Evolutionary conservation across 2,888 invertebrate genomes (phyloP), one percentile per base, ranked within the genome.

Genomic region (Odontothrips loti): DNA sequence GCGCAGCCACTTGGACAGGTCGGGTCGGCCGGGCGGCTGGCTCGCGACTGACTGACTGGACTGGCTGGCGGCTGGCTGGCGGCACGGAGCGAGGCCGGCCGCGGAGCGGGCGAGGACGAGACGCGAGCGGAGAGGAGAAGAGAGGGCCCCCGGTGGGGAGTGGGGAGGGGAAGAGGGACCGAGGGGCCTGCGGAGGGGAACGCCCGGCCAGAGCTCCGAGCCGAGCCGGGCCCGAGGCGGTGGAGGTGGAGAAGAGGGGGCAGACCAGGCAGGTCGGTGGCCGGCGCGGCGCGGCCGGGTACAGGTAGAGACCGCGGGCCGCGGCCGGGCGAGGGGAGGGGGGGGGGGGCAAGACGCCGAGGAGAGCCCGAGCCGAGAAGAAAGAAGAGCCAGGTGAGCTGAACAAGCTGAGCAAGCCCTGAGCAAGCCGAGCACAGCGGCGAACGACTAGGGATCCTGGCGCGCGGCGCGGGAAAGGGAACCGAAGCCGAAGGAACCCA

Each of bases 61-160:
- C 23, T 17, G 43, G 63, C 47, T 23, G 47, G 68, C 47, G 23
- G 80, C 47, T 23, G 27, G 51, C 47, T 27, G 51, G 47, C 29
- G 68, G 47, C n/a, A 27, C 48, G 20, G 51, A 51, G 29, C 48
- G 29, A 34, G 43, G 51, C 47, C 29, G 80, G 34, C 34, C 63
- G 78, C 43, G 80, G 80, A 43, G 75, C 68, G 58, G 4, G 9
- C 51, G 80, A n/a, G 78, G 43, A 63, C 58, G 23, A 43, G 63
- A 80, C 20, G 80, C n/a, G 43, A 43, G 34, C n/a, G 47, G 34
- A 11, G 80, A 11, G 68, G 29, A 20, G 23, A 48, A 20, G 79
- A 17, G 17, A 47, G 43, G 48, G 81, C 20, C 43, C 68, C 34
- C 11, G 80, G 29, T 34, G 80, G 75, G 20, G 80, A 27, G 51